These are phyloP conservation scores for Chaenogobius annularis DNA, from an alignment of 2,113 vertebrate genomes.

Conservation along the genomic window DNA sequence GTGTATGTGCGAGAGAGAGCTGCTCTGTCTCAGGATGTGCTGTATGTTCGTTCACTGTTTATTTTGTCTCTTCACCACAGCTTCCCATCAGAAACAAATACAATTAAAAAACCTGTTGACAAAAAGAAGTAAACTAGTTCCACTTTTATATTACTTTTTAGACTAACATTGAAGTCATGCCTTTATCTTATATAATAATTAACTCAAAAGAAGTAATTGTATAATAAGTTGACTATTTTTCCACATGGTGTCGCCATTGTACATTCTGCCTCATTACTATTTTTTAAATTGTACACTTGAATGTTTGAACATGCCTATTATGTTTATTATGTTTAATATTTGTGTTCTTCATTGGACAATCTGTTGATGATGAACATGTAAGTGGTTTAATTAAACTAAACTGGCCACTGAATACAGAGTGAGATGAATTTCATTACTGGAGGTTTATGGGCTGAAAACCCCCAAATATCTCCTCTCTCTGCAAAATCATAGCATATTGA, in stretches of 20 bases:
- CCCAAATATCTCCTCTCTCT: neutral
- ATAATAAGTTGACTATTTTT: too few species aligned
- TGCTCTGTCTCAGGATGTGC: slow-evolving; percentile 48
- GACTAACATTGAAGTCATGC: neutral
- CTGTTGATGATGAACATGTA: too few species aligned
- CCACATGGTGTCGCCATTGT: too few species aligned
- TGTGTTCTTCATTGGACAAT: too few species aligned
- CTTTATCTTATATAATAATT: neutral
- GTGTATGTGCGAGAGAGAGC: slow-evolving; percentile 3
- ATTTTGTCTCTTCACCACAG: slow-evolving; percentile 38
- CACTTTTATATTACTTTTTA: too few species aligned
- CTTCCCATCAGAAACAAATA: slow-evolving; percentile 34
- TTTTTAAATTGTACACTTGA: too few species aligned
- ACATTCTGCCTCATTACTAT: too few species aligned
- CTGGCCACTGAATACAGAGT: neutral
- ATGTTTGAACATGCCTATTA: too few species aligned
- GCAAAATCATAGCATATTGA: slow-evolving; percentile 33
- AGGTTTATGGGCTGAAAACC: neutral
- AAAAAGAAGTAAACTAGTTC: neutral
- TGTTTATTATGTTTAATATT: too few species aligned
- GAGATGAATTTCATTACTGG: neutral
- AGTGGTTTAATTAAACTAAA: too few species aligned
- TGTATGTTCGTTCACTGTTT: slow-evolving; percentile 58
- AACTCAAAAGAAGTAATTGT: too few species aligned
- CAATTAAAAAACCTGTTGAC: neutral